phyloP scores from a whole-genome alignment of 2,888 invertebrate genomes.

The Nectonema munidae region DNA sequence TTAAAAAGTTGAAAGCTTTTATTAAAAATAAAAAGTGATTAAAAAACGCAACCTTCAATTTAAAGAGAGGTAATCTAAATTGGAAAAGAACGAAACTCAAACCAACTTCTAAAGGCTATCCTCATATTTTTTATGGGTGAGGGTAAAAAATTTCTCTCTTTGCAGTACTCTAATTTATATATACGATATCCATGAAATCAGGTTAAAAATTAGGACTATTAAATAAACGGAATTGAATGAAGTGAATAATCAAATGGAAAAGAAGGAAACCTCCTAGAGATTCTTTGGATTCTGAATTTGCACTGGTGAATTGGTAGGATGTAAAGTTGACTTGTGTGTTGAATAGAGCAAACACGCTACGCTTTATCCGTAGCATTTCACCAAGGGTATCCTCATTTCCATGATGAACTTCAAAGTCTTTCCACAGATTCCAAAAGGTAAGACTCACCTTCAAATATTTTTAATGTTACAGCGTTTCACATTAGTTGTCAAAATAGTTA shows the following conservation, averaged over 20 bases:
- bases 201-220: slow-evolving; percentile 9
- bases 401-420: slow-evolving; percentile 88
- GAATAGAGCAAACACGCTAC: slow-evolving; percentile 82
- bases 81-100: slow-evolving; percentile 14
- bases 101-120: neutral
- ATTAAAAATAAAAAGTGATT: too few species aligned
- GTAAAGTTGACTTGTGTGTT: slow-evolving; percentile 96
- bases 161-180: slow-evolving; percentile 10
- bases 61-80: too few species aligned
- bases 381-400: slow-evolving; percentile 97
- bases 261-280: slow-evolving; percentile 23
- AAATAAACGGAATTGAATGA: slow-evolving; percentile 14
- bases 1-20: too few species aligned
- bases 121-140: slow-evolving; percentile 13
- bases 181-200: slow-evolving; percentile 17
- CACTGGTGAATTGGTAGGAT: slow-evolving; percentile 78
- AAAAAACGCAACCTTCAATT: too few species aligned
- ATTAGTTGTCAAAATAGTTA: neutral
- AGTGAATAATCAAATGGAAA: too few species aligned
- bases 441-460: slow-evolving; percentile 31
- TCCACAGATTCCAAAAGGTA: slow-evolving; percentile 94
- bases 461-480: neutral
- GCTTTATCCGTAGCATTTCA: slow-evolving; percentile 83
- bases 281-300: slow-evolving; percentile 25
- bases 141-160: too few species aligned